Evolutionary conservation across 2,888 invertebrate genomes (phyloP), one percentile per base, ranked within the genome.

Genomic region (Heliconius cydno): DNA sequence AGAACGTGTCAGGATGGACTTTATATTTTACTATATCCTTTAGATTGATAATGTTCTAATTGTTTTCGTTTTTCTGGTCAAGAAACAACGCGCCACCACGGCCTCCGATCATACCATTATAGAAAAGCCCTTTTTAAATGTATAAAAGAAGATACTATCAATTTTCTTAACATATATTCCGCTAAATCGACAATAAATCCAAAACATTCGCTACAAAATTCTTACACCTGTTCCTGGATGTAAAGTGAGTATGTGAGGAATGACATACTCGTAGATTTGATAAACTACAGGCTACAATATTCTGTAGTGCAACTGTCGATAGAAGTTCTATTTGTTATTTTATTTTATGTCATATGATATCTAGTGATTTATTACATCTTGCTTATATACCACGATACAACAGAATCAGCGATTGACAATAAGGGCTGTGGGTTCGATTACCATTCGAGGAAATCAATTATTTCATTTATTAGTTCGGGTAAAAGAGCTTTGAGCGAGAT

Each of bases 121-220:
- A 19, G 19, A 7, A 19, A 52, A 60, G 12, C n/a, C n/a, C n/a
- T 25, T 60, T 60, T 25, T 22, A 4, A 25, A 63, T 63, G 63
- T 63, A 12, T 5, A 60, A 60, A 13, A 63, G n/a, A 63, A 10
- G 38, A 19, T 25, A 65, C 25, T 63, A 74, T 63, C 4, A 60
- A 74, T 63, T 25, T 15, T 41, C 25, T 12, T n/a, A 25, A n/a
- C 79, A 74, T 79, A 82, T 83, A 84, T 82, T 84, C 77, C 66
- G 67, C 34, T 66, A 52, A 79, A 71, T 76, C 81, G 79, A 78
- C 74, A 68, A 83, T 79, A 82, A 81, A 83, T 82, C 82, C 79
- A 74, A 79, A 70, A 78, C 81, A 82, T 76, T 84, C 84, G 84
- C 87, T 88, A 89, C 87, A 88, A 86, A 88, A 87, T 87, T 86